Conservation (phyloP, 2,797 vertebrate species). For the Ptychadena robeensis region DNA sequence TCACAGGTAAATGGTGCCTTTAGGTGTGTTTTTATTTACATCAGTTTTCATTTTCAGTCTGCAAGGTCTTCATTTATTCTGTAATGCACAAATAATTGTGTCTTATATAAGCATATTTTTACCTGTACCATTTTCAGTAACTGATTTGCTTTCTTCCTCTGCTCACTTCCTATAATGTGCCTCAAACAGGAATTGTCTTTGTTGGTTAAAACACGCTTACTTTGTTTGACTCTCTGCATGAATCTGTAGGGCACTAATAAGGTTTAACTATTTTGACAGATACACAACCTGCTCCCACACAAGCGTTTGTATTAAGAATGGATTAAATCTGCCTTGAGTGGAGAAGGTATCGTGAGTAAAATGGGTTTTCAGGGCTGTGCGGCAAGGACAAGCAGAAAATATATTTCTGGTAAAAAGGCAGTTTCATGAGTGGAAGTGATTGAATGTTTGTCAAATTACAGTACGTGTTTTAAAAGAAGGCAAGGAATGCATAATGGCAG, state of each 20-base stretch:
- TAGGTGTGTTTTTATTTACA: background rate
- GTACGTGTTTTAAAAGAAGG: slow-evolving; percentile 65
- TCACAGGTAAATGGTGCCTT: background rate
- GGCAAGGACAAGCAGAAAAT: slow-evolving; percentile 54
- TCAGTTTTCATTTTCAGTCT: slow-evolving; percentile 3
- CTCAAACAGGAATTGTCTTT: slow-evolving; percentile 43
- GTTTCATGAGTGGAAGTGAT: slow-evolving; percentile 66
- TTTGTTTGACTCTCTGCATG: slow-evolving; percentile 22
- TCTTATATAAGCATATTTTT: slow-evolving; percentile 7
- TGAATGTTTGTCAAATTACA: slow-evolving; percentile 61
- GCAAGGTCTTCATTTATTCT: slow-evolving; percentile 12
- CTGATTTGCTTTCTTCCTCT: slow-evolving; percentile 26
- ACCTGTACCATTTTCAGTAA: slow-evolving; percentile 23
- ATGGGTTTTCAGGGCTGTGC: slow-evolving; percentile 57
- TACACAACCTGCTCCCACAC: slow-evolving; percentile 47
- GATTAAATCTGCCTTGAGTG: slow-evolving; percentile 49
- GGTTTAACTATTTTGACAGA: slow-evolving; percentile 46
- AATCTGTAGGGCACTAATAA: slow-evolving; percentile 30
- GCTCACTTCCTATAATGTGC: slow-evolving; percentile 27
- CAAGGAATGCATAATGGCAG: slow-evolving; percentile 60
- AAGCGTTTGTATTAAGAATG: slow-evolving; percentile 38
- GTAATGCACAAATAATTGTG: slow-evolving; percentile 29
- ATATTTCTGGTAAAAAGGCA: slow-evolving; percentile 63
- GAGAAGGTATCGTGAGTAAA: slow-evolving; percentile 49
- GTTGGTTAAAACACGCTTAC: slow-evolving; percentile 38